These are phyloP conservation scores for Sycobia sp. DNA, from an alignment of 1,140 invertebrate species.

Conservation along the genomic window DNA sequence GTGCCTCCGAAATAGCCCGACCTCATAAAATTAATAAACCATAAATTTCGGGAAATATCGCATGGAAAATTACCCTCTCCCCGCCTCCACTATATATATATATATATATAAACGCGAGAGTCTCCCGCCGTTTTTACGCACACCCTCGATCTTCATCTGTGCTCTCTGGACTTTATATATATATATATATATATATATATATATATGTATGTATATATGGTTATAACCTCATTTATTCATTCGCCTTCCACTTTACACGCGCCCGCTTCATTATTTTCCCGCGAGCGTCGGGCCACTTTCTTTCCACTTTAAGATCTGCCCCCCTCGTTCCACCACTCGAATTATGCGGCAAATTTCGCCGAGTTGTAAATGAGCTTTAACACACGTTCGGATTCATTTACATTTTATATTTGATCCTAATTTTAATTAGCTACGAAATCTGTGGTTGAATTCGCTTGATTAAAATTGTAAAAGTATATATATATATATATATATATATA, in stretches of 20 bases:
- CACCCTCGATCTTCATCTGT: background rate
- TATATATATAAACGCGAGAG: too few species aligned
- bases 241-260: too few species aligned
- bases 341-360: background rate
- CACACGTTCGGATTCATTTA: too few species aligned
- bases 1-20: background rate
- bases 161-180: too few species aligned
- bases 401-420: too few species aligned
- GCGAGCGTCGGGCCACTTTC: background rate
- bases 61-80: slow-evolving; percentile 41
- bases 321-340: background rate
- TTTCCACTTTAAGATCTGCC: background rate
- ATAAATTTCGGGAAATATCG: slow-evolving; percentile 42
- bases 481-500: too few species aligned
- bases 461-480: too few species aligned
- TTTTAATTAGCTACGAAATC: too few species aligned
- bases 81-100: slow-evolving; percentile 34
- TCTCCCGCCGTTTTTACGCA: background rate
- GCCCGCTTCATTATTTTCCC: background rate
- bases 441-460: too few species aligned
- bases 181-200: too few species aligned
- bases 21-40: slow-evolving; percentile 49
- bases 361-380: too few species aligned
- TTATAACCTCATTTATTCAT: background rate
- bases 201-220: too few species aligned